Conservation (phyloP, 2,797 vertebrate species). For the Sebastes trivittatus region DNA sequence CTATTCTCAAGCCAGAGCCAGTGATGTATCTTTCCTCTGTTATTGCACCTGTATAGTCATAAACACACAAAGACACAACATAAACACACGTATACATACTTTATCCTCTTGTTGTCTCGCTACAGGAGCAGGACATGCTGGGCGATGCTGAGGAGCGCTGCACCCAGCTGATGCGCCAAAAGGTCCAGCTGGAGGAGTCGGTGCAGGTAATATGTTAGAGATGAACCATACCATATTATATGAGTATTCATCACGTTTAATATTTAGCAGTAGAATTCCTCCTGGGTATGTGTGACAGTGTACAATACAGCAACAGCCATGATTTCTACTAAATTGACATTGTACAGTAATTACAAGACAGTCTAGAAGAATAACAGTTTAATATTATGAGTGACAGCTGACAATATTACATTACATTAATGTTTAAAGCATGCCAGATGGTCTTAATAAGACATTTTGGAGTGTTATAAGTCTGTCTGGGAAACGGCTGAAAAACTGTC, state of each 20-base stretch:
- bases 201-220: slow-evolving; percentile 49
- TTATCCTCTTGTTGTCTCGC: not conserved
- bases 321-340: not conserved
- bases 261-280: too few species aligned
- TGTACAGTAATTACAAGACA: not conserved
- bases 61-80: not conserved
- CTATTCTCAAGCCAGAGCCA: too few species aligned
- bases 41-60: not conserved
- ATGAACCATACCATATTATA: too few species aligned
- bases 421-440: not conserved
- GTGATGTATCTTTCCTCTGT: not conserved
- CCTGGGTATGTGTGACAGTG: too few species aligned
- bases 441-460: not conserved
- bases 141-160: slow-evolving; percentile 77
- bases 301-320: too few species aligned
- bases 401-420: not conserved
- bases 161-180: slow-evolving; percentile 78
- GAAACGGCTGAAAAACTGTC: not conserved
- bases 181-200: slow-evolving; percentile 77
- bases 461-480: not conserved
- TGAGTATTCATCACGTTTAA: too few species aligned
- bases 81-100: not conserved
- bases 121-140: slow-evolving; percentile 78
- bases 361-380: not conserved
- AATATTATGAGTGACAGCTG: not conserved